Base-by-base conservation (phyloP, 2,113 vertebrate species). In the Hoplias malabaricus region DNA sequence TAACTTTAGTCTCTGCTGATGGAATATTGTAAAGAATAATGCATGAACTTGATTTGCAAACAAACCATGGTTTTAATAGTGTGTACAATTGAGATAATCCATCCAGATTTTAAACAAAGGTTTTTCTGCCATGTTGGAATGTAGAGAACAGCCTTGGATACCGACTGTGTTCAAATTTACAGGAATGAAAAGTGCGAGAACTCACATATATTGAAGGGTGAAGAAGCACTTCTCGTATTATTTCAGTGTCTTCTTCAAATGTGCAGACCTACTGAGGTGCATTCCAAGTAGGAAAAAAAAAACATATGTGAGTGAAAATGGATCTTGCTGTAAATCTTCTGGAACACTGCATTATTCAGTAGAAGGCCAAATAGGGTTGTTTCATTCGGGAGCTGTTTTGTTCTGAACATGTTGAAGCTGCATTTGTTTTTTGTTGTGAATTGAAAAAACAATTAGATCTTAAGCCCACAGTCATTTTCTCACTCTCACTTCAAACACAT, bases 111-210 rank as follows among this genome's bases (percentile, higher is more conserved):
- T 19, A n/a, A 11, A n/a, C 46, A 11, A 3, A 16, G 1, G 46
- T n/a, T 16, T 9, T 2, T n/a, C 57, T 19, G 29, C 56, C 31
- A 1, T 13, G 19, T 27, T 6, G 56, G 27, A 59, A 59, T 33
- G 16, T 31, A 16, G 27, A 31, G 56, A 12, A 59, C 8, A 33
- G 57, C 29, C 54, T 57, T 34, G 42, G 12, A 63, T 23, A 63
- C 14, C 48, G 38, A 61, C 31, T 34, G 31, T 74, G 57, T 25
- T 48, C 40, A 48, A 21, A 61, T 50, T 74, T 74, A 48, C 63
- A 29, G 42, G 63, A 63, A 25, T 74, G 72, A 31, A 34, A 25
- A n/a, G 43, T 33, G 29, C 13, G 19, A 23, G n/a, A 48, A 63
- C 57, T 74, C n/a, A 27, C 36, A 48, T 48, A 14, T 38, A 11